A percentile compares a stretch with the other conserved stretches of the same genome.
These are phyloP conservation scores for Noctua janthe DNA, from an alignment of 2,888 invertebrate species.

Conservation along the genomic window DNA sequence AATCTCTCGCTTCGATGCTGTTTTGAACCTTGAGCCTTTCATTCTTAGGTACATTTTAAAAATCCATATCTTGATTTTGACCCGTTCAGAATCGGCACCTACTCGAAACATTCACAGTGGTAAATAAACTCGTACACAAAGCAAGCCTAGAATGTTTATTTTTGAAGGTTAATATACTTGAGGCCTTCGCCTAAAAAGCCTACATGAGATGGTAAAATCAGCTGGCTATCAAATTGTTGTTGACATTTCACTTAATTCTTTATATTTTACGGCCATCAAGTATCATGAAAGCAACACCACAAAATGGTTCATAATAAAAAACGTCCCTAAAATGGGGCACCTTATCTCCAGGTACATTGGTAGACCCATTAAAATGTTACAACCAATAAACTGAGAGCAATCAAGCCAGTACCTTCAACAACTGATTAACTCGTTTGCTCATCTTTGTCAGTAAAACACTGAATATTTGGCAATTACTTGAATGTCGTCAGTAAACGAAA, in stretches of 20 bases:
- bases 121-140: not conserved
- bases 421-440: constrained; percentile 56
- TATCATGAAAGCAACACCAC: not conserved
- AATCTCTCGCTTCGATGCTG: not conserved
- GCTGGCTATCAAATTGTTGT: not conserved
- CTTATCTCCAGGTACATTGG: constrained; percentile 18
- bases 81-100: not conserved
- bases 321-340: constrained; percentile 17
- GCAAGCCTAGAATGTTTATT: not conserved
- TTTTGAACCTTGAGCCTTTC: not conserved
- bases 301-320: constrained; percentile 5
- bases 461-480: constrained; percentile 56
- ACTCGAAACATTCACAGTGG: not conserved
- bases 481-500: constrained; percentile 47
- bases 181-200: not conserved
- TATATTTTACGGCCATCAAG: not conserved
- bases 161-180: not conserved
- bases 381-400: constrained; percentile 46
- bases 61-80: not conserved
- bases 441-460: constrained; percentile 48
- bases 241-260: not conserved
- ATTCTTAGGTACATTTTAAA: not conserved
- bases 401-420: constrained; percentile 55
- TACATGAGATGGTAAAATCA: not conserved
- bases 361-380: constrained; percentile 36